These are phyloP conservation scores for Drosophila azteca DNA, from an alignment of 1,140 invertebrate species.

Conservation along the genomic window DNA sequence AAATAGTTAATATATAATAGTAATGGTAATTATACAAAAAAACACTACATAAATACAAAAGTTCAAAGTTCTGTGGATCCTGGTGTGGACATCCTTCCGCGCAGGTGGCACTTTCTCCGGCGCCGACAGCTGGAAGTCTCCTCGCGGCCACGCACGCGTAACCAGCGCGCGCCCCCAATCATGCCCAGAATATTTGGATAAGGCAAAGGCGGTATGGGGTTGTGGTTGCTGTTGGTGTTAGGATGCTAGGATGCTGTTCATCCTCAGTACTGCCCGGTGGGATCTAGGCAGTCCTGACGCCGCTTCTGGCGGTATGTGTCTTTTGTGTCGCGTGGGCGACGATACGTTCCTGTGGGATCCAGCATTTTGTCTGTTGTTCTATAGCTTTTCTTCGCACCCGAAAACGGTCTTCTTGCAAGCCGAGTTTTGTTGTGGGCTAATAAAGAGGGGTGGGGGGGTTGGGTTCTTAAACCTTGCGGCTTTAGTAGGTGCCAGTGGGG, in stretches of 20 bases:
- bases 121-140: conserved; percentile 83
- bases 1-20: conserved; percentile 64
- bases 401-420: conserved; percentile 1
- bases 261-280: conserved; percentile 77
- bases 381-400: conserved; percentile 20
- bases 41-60: conserved; percentile 73
- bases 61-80: conserved; percentile 15
- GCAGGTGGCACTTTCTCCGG: conserved; percentile 66
- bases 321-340: conserved; percentile 64
- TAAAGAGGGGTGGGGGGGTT: not conserved
- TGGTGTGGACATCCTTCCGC: too few species aligned
- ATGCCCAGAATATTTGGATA: conserved; percentile 61
- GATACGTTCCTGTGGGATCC: conserved; percentile 79
- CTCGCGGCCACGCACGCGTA: conserved; percentile 81
- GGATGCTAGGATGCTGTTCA: too few species aligned
- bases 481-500: conserved; percentile 81
- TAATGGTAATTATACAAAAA: conserved; percentile 51
- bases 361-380: conserved; percentile 52
- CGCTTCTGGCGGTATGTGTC: conserved; percentile 63
- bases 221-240: not conserved
- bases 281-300: conserved; percentile 63
- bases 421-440: not conserved
- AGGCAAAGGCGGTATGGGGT: conserved; percentile 67
- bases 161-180: conserved; percentile 77
- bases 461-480: not conserved